A percentile compares a stretch with the other conserved stretches of the same genome.
Conservation (phyloP, 92 coral and sea anemone genomes). For the Epizoanthus fatuus region DNA sequence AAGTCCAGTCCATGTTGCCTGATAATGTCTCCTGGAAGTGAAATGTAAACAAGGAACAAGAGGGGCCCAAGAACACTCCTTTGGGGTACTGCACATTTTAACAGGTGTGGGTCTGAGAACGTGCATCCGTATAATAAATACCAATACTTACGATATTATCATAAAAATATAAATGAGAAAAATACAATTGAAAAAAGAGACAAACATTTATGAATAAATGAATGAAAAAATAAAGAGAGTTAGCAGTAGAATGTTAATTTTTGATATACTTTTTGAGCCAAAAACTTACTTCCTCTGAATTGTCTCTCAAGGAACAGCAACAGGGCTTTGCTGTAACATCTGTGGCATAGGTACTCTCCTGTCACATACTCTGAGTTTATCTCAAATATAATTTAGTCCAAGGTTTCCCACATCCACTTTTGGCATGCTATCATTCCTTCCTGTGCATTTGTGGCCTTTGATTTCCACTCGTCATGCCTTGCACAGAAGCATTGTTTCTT, state of each 20-base stretch:
- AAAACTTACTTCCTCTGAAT: background rate
- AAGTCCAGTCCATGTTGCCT: no score
- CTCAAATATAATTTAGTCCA: background rate
- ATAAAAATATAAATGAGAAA: no score
- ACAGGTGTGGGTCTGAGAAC: no score
- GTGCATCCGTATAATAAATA: background rate
- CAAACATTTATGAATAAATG: background rate
- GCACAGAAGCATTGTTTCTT: no score
- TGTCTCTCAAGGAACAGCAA: background rate
- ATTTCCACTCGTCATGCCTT: no score
- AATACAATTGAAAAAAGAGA: background rate
- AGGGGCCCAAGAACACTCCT: conserved; percentile 4
- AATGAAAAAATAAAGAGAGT: background rate
- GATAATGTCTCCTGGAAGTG: no score
- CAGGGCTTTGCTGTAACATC: background rate
- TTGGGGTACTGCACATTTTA: background rate
- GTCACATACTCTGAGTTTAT: background rate
- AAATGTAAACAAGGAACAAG: background rate
- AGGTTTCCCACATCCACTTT: background rate
- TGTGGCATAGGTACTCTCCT: background rate
- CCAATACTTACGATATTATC: background rate
- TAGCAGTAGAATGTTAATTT: no score
- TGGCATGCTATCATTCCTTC: no score
- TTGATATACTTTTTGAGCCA: no score
- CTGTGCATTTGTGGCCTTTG: no score